Base-by-base conservation (phyloP, 2,888 invertebrate species). In the Bombyx huttoni region DNA sequence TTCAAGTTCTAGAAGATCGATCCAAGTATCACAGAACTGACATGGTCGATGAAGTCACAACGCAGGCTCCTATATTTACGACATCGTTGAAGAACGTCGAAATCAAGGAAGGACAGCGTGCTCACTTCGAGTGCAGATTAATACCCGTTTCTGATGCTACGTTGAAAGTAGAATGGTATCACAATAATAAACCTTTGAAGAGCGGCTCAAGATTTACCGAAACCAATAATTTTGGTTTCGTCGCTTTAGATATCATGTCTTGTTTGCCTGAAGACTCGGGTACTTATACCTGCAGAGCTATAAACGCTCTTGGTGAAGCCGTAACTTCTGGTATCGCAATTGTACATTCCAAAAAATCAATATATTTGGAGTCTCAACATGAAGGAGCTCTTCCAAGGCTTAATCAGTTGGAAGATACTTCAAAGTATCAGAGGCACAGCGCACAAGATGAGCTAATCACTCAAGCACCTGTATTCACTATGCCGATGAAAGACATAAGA, bases 201-300 rank as follows among this genome's bases (percentile, higher is more conserved):
- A 96, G 96, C 57, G 98, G 98, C 47, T 97, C 98, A 8, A 92
- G 99, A 65, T 99, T 98, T 78, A 95, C 96, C 10, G 97, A 98
- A 82, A 96, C 97, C 8, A 96, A 98, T 72, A 98, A 97, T 82
- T 99, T 99, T 76, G 99, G 99, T 48, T 99, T 97, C 75, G 98
- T 98, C 12, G 97, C 98, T 33, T 89, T 99, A 54, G 99, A 99
- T 73, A 98, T 99, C 63, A 92, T 98, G 90, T 95, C 98, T 63
- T 95, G 97, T 54, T 93, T 98, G 68, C 96, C 98, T 8, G 99
- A 99, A 77, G 99, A 99, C 88, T 94, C 96, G 13, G 99, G 99
- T 49, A 95, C 94, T 0, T 99, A 99, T 75, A 98, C 98, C 0
- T 96, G 97, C 77, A 92, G 96, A 67, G 98, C 98, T 1, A 93